phyloP scores from a whole-genome alignment of 1,140 invertebrate genomes.

The Pseudomyrmex dendroicus region DNA sequence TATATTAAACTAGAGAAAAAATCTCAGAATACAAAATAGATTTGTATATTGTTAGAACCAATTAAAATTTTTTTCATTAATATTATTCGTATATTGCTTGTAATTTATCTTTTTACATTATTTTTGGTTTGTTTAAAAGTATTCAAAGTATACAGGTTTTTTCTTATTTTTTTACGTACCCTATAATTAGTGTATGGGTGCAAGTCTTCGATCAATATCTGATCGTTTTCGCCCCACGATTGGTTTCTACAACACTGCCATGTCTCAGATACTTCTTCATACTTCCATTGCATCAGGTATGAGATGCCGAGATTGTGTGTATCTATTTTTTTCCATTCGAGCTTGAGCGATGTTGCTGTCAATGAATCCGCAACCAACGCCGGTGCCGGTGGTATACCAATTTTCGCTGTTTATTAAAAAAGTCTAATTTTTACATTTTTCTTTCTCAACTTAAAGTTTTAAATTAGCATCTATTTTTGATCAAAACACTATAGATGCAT shows the following conservation, averaged over 20 bases:
- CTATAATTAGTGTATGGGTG: slow-evolving; percentile 95
- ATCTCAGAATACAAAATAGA: no score
- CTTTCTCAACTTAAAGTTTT: neutral
- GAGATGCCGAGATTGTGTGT: slow-evolving; percentile 83
- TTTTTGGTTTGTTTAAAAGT: no score
- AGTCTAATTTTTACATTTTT: neutral
- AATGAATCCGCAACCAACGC: slow-evolving; percentile 91
- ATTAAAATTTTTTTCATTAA: no score
- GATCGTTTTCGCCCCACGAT: slow-evolving; percentile 88
- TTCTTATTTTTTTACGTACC: slow-evolving; percentile 85
- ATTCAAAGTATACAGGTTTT: no score
- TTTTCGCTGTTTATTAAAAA: slow-evolving; percentile 84
- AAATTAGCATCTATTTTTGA: neutral
- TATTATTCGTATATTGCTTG: no score
- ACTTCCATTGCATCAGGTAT: slow-evolving; percentile 91
- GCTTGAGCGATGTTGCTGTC: slow-evolving; percentile 90
- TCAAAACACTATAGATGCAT: neutral
- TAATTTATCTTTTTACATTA: no score
- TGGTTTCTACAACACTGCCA: slow-evolving; percentile 92
- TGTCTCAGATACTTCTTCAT: slow-evolving; percentile 88
- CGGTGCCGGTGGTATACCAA: slow-evolving; percentile 90
- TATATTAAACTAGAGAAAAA: no score
- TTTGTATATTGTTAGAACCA: no score
- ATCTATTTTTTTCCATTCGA: slow-evolving; percentile 90
- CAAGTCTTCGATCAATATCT: slow-evolving; percentile 90